A percentile compares a stretch with the other conserved stretches of the same genome.
Evolutionary conservation across 1,140 invertebrate species (phyloP).

Genomic region (Drosophila fuyamai): DNA sequence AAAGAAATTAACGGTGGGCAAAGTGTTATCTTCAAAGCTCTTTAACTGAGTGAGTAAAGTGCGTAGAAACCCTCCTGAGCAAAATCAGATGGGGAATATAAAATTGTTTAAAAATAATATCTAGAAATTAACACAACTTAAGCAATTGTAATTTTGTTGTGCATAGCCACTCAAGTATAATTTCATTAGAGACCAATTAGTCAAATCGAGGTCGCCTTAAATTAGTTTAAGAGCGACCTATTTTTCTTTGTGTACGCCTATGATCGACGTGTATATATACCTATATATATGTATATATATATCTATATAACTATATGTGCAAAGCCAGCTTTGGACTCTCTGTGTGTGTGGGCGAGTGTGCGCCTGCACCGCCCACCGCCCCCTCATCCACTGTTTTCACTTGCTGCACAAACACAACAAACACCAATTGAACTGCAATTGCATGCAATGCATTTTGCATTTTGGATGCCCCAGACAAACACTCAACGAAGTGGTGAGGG

Average conservation of each 20-base stretch:
- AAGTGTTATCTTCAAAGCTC: too few species aligned
- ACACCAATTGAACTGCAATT: constrained; percentile 61
- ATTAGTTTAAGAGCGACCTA: constrained; percentile 29
- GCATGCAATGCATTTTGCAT: constrained; percentile 59
- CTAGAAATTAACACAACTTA: neutral
- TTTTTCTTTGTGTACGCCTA: constrained; percentile 30
- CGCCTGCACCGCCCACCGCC: neutral
- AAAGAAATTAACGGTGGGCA: too few species aligned
- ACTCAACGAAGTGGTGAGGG: constrained; percentile 31
- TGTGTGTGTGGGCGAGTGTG: neutral
- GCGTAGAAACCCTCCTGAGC: too few species aligned
- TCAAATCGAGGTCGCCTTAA: constrained; percentile 15
- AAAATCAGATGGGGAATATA: too few species aligned
- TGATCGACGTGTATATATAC: constrained; percentile 13
- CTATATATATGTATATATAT: neutral
- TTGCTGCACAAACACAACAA: constrained; percentile 62
- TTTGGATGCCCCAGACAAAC: constrained; percentile 55
- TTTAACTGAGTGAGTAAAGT: too few species aligned
- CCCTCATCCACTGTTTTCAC: constrained; percentile 35
- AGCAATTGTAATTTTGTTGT: constrained; percentile 3
- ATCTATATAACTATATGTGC: neutral
- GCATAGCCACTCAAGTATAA: constrained; percentile 14
- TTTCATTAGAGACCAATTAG: constrained; percentile 19
- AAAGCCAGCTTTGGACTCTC: constrained; percentile 26
- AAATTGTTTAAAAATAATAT: too few species aligned